Base-by-base conservation (phyloP, 2,113 vertebrate genomes). In the Psammodynastes pulverulentus region DNA sequence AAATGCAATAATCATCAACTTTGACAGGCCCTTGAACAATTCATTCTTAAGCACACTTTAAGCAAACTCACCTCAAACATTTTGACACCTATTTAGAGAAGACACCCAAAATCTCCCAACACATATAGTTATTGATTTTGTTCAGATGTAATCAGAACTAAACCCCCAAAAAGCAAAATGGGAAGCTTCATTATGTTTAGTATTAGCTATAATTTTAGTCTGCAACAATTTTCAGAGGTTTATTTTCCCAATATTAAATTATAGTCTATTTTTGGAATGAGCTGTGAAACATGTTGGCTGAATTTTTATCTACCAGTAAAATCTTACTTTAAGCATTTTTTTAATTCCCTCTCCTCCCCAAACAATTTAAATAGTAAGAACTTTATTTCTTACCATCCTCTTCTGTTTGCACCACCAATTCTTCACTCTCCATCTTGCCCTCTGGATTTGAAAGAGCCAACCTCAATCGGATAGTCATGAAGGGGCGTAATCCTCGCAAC, bases 401-500 rank as follows among this genome's bases (percentile, higher is more conserved):
- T 91, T 99, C 99, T 0, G 99, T 99, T 97, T 99, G 99, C 4
- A 99, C 99, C 79, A 99, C 98, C 48, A 99, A 97, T 97, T 99
- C 99, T 94, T 99, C 98, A 0, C 99, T 99, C 93, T 99, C 99
- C 96, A 98, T 99, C 92, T 97, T 98, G 94, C 99, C 99, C 92
- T 99, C 99, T 0, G 99, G 98, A 95, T 99, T 99, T 88, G 98
- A 98, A 39, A 99, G 98, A 9, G 98, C 98, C n/a, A 99, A 92
- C 43, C 98, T 96, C 62, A 99, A 97, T 10, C 98, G 94, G 93
- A 99, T 99, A 0, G 98, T 99, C 96, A 99, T 99, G 72, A 98
- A 99, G 84, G 99, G 99, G 54, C 99, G 96, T 19, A 99, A 97
- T 6, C 99, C 99, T 1, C 99, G 95, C 95, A 99, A 96, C 12